These are phyloP conservation scores for Crossaster papposus DNA, from an alignment of 53 echinoderm and acorn worm genomes.

Conservation along the genomic window DNA sequence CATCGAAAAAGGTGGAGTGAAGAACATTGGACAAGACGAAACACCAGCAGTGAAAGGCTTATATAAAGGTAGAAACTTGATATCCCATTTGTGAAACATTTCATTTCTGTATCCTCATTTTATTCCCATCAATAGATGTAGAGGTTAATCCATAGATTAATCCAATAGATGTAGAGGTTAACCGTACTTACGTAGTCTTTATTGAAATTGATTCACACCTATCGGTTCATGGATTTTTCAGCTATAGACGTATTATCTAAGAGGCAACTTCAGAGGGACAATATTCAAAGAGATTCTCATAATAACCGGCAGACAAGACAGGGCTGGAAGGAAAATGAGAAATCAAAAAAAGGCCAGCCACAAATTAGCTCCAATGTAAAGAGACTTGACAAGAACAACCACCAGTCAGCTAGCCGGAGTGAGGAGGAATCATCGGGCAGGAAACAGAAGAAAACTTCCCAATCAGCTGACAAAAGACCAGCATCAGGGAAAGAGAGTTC, in stretches of 20 bases:
- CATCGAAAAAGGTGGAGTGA: slow-evolving; percentile 40
- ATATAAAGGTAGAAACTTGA: background rate
- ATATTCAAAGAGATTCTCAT: background rate
- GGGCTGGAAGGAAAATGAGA: slow-evolving; percentile 3
- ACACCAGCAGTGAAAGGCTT: slow-evolving; percentile 21
- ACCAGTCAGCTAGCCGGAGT: slow-evolving; percentile 10
- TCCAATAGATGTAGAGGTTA: too few relatives aligned
- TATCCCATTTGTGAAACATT: too few relatives aligned
- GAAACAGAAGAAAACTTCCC: slow-evolving; percentile 20
- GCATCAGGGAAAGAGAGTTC: background rate
- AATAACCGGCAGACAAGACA: background rate
- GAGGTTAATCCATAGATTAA: background rate
- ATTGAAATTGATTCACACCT: background rate
- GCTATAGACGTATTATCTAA: slow-evolving; percentile 10
- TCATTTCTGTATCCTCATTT: background rate
- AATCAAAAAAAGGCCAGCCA: background rate
- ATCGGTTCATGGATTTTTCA: background rate
- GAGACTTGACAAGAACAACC: slow-evolving; percentile 47
- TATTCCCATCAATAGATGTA: background rate
- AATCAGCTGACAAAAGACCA: background rate
- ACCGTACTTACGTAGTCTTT: too few relatives aligned
- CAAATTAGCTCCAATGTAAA: slow-evolving; percentile 22
- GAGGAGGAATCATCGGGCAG: background rate
- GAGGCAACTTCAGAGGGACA: slow-evolving; percentile 20
- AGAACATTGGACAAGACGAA: slow-evolving; percentile 35